Evolutionary conservation across 2,113 vertebrate species (phyloP), one percentile per base, ranked within the genome.

Genomic region (Jacana jacana): DNA sequence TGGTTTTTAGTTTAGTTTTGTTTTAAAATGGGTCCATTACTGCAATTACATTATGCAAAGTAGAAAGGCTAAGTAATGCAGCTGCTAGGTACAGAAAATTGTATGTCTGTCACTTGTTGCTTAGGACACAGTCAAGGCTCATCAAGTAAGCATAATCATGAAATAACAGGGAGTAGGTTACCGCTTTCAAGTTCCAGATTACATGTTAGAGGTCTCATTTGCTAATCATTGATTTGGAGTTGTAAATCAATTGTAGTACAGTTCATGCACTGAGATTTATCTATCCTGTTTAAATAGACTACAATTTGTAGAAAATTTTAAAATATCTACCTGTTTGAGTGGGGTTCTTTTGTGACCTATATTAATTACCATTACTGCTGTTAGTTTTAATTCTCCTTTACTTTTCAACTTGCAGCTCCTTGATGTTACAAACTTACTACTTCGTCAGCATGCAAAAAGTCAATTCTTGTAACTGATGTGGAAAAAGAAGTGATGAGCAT

Each of bases 101-200:
- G 1, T 23, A 80, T 49, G 20, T 51, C 68, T 69, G 35, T 55
- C 77, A 91, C 60, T 61, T 61, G 15, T 44, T 73, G 58, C 89
- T 91, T 51, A 86, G 63, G 87, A 60, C 81, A 93, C 42, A 83
- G 88, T 60, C 64, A 93, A 89, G 85, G 64, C 60, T 88, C 85
- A 92, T 84, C 57, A 75, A 78, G 60, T 51, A 77, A 81, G 25
- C 27, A 42, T 44, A 86, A 73, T 60, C 23, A 75, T 33, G 33
- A 91, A 91, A 52, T 65, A 83, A 73, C 35, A 73, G 27, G 27
- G 25, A 90, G 46, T 27, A 80, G 19, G 68, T 68, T 82, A 63
- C n/a, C 24, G n/a, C n/a, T 89, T 91, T 63, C 28, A 75, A 83
- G 25, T 83, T 91, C 51, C 35, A 86, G 37, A 81, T 78, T 68